Conservation (phyloP, 2,797 vertebrate species). For the Protonibea diacanthus region DNA sequence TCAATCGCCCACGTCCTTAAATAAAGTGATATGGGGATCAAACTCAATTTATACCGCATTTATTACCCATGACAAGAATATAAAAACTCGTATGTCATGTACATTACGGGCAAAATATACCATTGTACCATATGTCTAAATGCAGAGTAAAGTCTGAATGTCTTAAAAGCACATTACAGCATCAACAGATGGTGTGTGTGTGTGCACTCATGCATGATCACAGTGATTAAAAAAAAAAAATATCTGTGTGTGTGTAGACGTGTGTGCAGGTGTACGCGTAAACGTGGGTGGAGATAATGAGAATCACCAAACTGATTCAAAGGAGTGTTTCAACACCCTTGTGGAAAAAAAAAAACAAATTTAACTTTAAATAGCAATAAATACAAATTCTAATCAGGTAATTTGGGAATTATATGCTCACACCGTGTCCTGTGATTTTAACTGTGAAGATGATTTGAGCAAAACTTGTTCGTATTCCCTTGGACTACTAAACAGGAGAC, state of each 20-base stretch:
- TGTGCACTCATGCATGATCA: slow-evolving; percentile 6
- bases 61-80: too few species aligned
- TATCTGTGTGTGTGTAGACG: not conserved
- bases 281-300: slow-evolving; percentile 38
- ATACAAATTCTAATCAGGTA: slow-evolving; percentile 35
- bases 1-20: not conserved
- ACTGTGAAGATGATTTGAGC: slow-evolving; percentile 46
- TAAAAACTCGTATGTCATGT: not conserved
- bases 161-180: slow-evolving; percentile 10
- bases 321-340: slow-evolving; percentile 3
- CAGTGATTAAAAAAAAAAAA: slow-evolving; percentile 20
- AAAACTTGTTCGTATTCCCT: slow-evolving; percentile 59
- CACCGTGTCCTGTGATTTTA: slow-evolving; percentile 31
- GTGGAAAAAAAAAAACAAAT: slow-evolving; percentile 1
- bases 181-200: slow-evolving; percentile 1
- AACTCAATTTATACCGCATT: slow-evolving; percentile 1
- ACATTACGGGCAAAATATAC: not conserved
- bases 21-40: slow-evolving; percentile 12
- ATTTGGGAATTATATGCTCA: slow-evolving; percentile 34
- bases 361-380: slow-evolving; percentile 37
- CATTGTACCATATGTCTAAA: not conserved
- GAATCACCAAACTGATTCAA: slow-evolving; percentile 40
- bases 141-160: not conserved
- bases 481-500: slow-evolving; percentile 57
- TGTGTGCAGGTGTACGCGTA: not conserved